Evolutionary conservation across 1,140 invertebrate genomes (phyloP), one percentile per base, ranked within the genome.

Genomic region (Coelopa frigida): DNA sequence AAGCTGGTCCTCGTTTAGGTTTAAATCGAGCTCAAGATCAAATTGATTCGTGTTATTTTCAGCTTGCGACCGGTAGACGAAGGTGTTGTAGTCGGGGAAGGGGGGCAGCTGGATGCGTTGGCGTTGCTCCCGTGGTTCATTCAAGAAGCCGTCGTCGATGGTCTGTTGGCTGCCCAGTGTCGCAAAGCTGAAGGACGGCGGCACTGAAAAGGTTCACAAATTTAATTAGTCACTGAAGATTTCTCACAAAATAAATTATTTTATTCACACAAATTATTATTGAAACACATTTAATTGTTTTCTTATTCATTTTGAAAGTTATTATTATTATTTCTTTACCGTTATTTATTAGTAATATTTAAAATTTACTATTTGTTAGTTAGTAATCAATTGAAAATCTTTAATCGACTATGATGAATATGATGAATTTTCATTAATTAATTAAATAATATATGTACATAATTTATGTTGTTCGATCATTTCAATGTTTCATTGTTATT

Each of bases 161-260:
- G 58, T 62, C 41, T 52, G 58, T 32, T 62, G 59, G 29, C 62
- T 66, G 40, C 62, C 59, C 47, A 65, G 38, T 2, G 62, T 66
- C 10, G 62, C 62, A 38, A 59, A 66, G 39, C 62, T 66, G 32
- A 66, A 66, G 1, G 62, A 66, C 5, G 62, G 62, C n/a, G 62
- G 62, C 15, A 66, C 62, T 66, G 48, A 5, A 48, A 38, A 1
- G 37, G n/a, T 8, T 15, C 17, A 36, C 6, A 36, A 7, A 36
- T 6, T n/a, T n/a, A n/a, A n/a, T 6, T 36, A 36, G 6, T 36
- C 6, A 36, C 7, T 10, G 15, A n/a, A 36, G 7, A 36, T 6
- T n/a, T 8, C 11, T 10, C 7, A 36, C 7, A 6, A 36, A 8
- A 15, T 14, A 31, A 44, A 31, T 24, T 10, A 33, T 33, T 33